Conservation (phyloP, 2,113 vertebrate genomes). For the Dolichallabes microphthalmus region DNA sequence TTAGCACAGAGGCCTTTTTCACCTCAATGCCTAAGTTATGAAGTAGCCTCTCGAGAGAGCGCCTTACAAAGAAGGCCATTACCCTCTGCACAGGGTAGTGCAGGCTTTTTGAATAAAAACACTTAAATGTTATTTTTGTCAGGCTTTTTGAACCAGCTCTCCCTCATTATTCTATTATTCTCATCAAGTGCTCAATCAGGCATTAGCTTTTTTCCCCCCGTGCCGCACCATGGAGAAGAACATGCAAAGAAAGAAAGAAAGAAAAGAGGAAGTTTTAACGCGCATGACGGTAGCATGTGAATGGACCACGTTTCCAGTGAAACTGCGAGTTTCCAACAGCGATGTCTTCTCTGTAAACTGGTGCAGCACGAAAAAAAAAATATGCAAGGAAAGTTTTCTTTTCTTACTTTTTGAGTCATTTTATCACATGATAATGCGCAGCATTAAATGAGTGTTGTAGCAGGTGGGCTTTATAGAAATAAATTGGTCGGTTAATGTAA, state of each 20-base stretch:
- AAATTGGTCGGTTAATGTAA: conserved; percentile 43
- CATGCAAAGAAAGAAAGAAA: conserved; percentile 21
- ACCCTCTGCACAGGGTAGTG: conserved; percentile 52
- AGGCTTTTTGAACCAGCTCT: conserved; percentile 55
- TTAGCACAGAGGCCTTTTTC: conserved; percentile 56
- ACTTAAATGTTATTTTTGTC: conserved; percentile 57
- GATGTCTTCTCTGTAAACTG: not conserved
- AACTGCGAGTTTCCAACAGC: not conserved
- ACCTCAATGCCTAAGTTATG: conserved; percentile 59
- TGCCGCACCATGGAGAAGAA: conserved; percentile 27
- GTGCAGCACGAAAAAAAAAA: not conserved
- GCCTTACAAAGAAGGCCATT: conserved; percentile 60
- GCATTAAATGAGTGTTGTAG: conserved; percentile 18
- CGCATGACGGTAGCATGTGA: conserved; percentile 23
- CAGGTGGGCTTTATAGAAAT: conserved; percentile 48
- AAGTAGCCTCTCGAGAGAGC: conserved; percentile 57
- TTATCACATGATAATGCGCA: not conserved
- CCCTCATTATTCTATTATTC: conserved; percentile 61
- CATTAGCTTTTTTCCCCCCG: conserved; percentile 41
- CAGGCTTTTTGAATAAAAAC: conserved; percentile 61
- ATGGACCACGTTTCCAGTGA: not conserved
- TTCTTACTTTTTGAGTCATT: not conserved
- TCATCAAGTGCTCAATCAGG: conserved; percentile 60
- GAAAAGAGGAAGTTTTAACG: conserved; percentile 18
- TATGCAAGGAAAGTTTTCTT: not conserved